A percentile compares a stretch with the other conserved stretches of the same genome.
Conservation (phyloP, 2,888 invertebrate genomes). For the Euphydryas editha region DNA sequence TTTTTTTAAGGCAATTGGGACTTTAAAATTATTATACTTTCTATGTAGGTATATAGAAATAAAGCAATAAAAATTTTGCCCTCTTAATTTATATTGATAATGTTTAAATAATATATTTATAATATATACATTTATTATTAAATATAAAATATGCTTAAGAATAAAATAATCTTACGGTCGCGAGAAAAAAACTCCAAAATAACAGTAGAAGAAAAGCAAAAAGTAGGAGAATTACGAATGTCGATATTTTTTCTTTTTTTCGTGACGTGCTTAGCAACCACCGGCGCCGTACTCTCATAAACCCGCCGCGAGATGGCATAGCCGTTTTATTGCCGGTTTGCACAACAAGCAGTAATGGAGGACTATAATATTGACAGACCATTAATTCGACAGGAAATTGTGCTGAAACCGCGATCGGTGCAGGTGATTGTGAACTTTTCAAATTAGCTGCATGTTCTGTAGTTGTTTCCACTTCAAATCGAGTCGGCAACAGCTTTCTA, state of each 20-base stretch:
- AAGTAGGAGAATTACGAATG: conserved; percentile 20
- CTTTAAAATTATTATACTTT: too few species aligned
- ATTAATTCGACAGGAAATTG: conserved; percentile 83
- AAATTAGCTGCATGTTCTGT: conserved; percentile 77
- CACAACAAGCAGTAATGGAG: conserved; percentile 78
- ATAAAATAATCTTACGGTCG: not conserved
- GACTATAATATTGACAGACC: conserved; percentile 82
- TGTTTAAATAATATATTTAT: too few species aligned
- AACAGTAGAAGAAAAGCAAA: not conserved
- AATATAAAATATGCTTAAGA: too few species aligned
- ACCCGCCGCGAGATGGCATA: conserved; percentile 72
- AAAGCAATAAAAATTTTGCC: too few species aligned
- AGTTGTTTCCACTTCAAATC: conserved; percentile 73
- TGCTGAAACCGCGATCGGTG: conserved; percentile 73
- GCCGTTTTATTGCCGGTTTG: conserved; percentile 75
- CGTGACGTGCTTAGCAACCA: conserved; percentile 25
- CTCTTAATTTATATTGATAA: too few species aligned
- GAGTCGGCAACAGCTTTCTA: conserved; percentile 52
- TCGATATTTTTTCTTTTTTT: conserved; percentile 22
- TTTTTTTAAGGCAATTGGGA: too few species aligned
- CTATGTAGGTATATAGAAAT: too few species aligned
- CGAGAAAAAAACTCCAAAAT: not conserved
- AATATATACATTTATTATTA: too few species aligned
- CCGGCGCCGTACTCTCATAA: conserved; percentile 67
- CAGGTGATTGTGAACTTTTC: conserved; percentile 83